A percentile compares a stretch with the other conserved stretches of the same genome.
Evolutionary conservation across 2,113 vertebrate genomes (phyloP).

Genomic region (Corythornis madagascariensis): DNA sequence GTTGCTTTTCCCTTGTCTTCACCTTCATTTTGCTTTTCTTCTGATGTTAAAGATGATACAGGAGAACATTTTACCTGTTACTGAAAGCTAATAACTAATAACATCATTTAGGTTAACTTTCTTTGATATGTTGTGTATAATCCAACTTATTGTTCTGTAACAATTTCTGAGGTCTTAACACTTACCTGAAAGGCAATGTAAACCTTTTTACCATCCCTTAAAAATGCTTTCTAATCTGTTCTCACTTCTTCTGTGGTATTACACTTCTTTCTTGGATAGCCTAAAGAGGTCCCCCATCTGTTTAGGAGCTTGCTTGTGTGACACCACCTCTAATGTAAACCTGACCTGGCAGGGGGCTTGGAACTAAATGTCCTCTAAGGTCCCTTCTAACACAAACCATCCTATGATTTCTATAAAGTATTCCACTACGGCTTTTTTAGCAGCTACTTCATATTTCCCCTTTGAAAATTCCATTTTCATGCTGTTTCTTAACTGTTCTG

Average conservation of each 20-base stretch:
- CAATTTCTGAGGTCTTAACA: neutral
- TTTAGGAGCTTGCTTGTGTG: neutral
- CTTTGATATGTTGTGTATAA: neutral
- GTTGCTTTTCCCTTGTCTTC: neutral
- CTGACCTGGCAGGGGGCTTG: no score
- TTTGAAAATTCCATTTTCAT: neutral
- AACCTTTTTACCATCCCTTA: neutral
- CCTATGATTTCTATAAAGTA: neutral
- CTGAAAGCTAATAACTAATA: neutral
- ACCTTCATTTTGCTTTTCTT: neutral
- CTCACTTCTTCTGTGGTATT: neutral
- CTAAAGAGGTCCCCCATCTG: neutral
- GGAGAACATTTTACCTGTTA: neutral
- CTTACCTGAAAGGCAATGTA: neutral
- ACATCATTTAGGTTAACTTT: neutral
- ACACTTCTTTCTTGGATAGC: neutral
- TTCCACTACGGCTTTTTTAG: neutral
- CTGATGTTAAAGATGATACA: neutral
- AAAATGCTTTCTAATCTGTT: neutral
- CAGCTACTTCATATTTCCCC: neutral
- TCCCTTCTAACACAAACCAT: no score
- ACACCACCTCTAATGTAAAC: neutral
- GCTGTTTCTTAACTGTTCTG: neutral
- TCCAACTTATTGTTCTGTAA: neutral
- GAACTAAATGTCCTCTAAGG: no score